Evolutionary conservation across 1,140 invertebrate species (phyloP).

Genomic region (Berghia stephanieae): DNA sequence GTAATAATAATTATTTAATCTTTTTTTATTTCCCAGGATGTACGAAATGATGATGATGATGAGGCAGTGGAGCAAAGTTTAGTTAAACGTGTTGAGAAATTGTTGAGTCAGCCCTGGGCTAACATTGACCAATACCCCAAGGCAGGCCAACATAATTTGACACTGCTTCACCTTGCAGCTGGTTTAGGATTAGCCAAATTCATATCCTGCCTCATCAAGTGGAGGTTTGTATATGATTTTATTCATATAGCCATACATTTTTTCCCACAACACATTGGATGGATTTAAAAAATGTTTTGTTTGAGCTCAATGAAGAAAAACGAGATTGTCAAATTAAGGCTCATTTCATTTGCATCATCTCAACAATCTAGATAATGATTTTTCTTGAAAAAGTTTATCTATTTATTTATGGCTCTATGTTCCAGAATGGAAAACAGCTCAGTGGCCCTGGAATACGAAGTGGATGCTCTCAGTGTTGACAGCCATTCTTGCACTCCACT

Average conservation of each 20-base stretch:
- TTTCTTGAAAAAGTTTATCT: too few species aligned
- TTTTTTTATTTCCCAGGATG: too few species aligned
- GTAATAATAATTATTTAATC: too few species aligned
- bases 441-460: constrained; percentile 85
- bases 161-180: constrained; percentile 88
- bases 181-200: constrained; percentile 80
- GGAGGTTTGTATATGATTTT: constrained; percentile 55
- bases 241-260: neutral
- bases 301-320: neutral
- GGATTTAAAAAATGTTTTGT: too few species aligned
- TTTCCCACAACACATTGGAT: too few species aligned
- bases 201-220: constrained; percentile 54
- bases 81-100: constrained; percentile 55
- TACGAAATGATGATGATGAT: constrained; percentile 23
- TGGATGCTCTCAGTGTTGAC: constrained; percentile 89
- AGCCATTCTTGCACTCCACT: constrained; percentile 88
- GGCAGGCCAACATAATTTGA: constrained; percentile 70
- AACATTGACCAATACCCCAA: constrained; percentile 48
- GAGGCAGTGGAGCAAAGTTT: constrained; percentile 62
- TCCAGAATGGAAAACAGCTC: constrained; percentile 55
- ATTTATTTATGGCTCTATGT: neutral
- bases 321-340: neutral
- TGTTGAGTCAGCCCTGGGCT: constrained; percentile 44
- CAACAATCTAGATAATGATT: neutral
- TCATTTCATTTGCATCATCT: neutral